A percentile compares a stretch with the other conserved stretches of the same genome.
These are phyloP conservation scores for Nycticorax nycticorax DNA, from an alignment of 2,113 vertebrate species.

Conservation along the genomic window DNA sequence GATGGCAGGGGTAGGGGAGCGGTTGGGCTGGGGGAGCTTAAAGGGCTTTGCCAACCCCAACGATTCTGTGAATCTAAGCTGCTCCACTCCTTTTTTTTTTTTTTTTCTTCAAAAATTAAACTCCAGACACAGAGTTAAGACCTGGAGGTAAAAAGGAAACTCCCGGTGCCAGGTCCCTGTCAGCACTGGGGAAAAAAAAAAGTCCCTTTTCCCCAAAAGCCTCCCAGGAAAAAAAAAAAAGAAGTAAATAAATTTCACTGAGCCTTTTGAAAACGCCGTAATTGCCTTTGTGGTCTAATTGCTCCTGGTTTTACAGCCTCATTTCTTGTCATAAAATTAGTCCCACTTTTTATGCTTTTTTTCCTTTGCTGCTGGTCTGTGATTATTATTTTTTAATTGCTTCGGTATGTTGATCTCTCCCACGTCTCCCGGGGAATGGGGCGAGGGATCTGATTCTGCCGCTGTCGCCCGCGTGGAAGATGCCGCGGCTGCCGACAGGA, in stretches of 20 bases:
- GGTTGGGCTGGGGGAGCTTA: too few species aligned
- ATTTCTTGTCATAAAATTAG: conserved; percentile 49
- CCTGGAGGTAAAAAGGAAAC: neutral
- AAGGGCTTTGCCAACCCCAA: too few species aligned
- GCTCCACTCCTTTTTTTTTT: neutral
- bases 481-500: neutral
- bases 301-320: conserved; percentile 54
- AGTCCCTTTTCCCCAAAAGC: neutral
- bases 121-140: neutral
- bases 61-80: neutral
- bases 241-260: conserved; percentile 49
- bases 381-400: conserved; percentile 46
- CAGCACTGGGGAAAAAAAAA: neutral
- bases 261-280: conserved; percentile 32
- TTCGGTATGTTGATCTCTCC: conserved; percentile 1
- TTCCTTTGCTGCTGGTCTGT: conserved; percentile 24
- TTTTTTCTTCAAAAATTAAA: neutral
- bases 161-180: neutral
- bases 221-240: neutral
- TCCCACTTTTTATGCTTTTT: conserved; percentile 41
- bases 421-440: neutral
- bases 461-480: fast-evolving
- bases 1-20: too few species aligned
- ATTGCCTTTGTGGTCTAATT: conserved; percentile 63
- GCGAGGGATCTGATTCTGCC: neutral